A percentile compares a stretch with the other conserved stretches of the same genome.
phyloP scores from a whole-genome alignment of 2,888 invertebrate genomes.

The Anthoptus insignis region DNA sequence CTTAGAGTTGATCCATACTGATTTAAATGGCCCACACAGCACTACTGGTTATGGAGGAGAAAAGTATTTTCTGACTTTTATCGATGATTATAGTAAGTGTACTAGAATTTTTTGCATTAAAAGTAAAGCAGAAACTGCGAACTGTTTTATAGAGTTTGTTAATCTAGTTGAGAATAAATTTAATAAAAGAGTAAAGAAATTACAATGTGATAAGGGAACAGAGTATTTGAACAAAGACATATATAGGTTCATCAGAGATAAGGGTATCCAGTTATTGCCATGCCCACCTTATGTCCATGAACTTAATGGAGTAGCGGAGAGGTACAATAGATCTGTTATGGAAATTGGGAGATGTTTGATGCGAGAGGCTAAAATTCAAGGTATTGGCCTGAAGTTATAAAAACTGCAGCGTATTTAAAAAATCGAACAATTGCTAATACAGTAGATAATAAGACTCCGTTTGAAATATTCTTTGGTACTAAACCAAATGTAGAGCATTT shows the following conservation, averaged over 20 bases:
- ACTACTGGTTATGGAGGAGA: constrained; percentile 50
- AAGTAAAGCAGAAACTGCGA: constrained; percentile 45
- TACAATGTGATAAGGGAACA: constrained; percentile 52
- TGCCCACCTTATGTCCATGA: constrained; percentile 54
- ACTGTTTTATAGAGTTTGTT: constrained; percentile 41
- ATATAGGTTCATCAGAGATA: constrained; percentile 48
- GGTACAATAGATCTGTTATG: constrained; percentile 52
- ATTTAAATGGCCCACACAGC: constrained; percentile 52
- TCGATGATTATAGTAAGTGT: constrained; percentile 52
- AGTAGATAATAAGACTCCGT: constrained; percentile 52
- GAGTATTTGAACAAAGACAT: constrained; percentile 50
- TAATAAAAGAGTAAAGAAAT: constrained; percentile 44
- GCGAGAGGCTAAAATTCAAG: constrained; percentile 48
- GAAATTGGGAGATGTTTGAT: constrained; percentile 51
- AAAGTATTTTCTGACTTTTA: constrained; percentile 53
- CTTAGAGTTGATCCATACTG: constrained; percentile 49
- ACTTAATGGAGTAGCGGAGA: constrained; percentile 53
- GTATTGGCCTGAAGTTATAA: constrained; percentile 50
- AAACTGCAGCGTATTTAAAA: constrained; percentile 53
- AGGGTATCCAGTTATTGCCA: constrained; percentile 50
- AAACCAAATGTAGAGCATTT: constrained; percentile 51
- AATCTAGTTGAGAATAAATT: constrained; percentile 46
- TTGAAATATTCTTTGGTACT: constrained; percentile 50
- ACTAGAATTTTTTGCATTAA: constrained; percentile 47
- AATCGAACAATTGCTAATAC: constrained; percentile 54